Conservation (phyloP, 2,888 invertebrate genomes). For the Catocala nupta region DNA sequence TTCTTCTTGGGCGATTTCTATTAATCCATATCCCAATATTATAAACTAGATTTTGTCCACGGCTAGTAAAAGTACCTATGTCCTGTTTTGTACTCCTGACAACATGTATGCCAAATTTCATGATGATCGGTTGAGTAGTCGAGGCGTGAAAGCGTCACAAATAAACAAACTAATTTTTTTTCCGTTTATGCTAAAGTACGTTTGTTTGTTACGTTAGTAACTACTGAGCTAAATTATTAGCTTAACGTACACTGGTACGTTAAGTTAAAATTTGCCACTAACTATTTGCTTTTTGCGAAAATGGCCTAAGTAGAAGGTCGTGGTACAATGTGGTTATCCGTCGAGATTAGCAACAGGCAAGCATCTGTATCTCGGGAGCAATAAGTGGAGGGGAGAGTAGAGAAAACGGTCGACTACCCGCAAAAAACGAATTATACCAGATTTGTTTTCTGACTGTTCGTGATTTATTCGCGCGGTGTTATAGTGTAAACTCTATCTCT, state of each 20-base stretch:
- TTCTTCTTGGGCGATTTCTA: too few species aligned
- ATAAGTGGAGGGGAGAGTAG: conserved; percentile 22
- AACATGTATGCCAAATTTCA: too few species aligned
- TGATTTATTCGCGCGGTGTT: conserved; percentile 7
- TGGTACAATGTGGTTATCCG: conserved; percentile 18
- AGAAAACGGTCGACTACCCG: conserved; percentile 31
- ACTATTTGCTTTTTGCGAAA: neutral
- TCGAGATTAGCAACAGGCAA: conserved; percentile 55
- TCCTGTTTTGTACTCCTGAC: too few species aligned
- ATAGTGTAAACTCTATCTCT: too few species aligned
- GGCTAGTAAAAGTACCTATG: too few species aligned
- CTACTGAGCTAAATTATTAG: neutral
- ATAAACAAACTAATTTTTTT: too few species aligned
- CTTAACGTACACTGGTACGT: neutral
- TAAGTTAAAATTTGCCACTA: neutral
- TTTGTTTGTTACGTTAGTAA: too few species aligned
- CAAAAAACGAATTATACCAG: conserved; percentile 46
- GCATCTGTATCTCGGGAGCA: conserved; percentile 40
- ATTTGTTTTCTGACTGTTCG: conserved; percentile 17
- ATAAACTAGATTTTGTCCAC: too few species aligned
- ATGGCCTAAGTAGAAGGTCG: neutral
- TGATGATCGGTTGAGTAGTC: too few species aligned
- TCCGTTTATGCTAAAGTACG: too few species aligned
- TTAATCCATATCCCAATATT: too few species aligned
- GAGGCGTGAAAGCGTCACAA: too few species aligned